phyloP scores from a whole-genome alignment of 1,140 invertebrate species.

The Pararge aegeria region DNA sequence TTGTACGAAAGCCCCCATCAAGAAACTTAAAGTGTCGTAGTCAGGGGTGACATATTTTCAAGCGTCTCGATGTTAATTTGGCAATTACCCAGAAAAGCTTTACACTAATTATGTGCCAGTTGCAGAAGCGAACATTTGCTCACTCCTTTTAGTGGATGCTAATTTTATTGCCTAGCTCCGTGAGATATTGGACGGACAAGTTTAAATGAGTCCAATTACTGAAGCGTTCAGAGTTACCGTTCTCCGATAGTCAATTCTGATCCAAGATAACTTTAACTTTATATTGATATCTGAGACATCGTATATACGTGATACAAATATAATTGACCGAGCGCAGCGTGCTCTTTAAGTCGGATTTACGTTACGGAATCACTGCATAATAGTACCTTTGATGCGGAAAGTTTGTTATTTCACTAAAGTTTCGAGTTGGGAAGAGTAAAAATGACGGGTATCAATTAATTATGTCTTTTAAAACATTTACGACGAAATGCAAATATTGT shows the following conservation, averaged over 20 bases:
- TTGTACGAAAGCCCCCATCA: neutral
- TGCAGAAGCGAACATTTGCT: conserved; percentile 19
- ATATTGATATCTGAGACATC: too few species aligned
- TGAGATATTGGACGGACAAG: conserved; percentile 22
- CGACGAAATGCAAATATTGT: too few species aligned
- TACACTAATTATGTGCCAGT: conserved; percentile 20
- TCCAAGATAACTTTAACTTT: neutral
- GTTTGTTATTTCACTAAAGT: too few species aligned
- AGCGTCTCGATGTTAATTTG: conserved; percentile 21
- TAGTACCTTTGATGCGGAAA: too few species aligned
- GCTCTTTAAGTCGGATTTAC: too few species aligned
- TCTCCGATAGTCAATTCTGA: conserved; percentile 1
- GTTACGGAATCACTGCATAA: too few species aligned
- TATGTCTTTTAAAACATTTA: too few species aligned
- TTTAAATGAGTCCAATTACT: conserved; percentile 21
- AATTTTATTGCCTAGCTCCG: conserved; percentile 27
- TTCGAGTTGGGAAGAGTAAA: too few species aligned
- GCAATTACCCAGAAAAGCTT: conserved; percentile 22
- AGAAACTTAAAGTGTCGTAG: neutral
- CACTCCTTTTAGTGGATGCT: conserved; percentile 29
- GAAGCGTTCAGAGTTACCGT: conserved; percentile 11
- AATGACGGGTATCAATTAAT: too few species aligned
- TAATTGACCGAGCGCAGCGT: too few species aligned
- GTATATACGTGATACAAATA: too few species aligned
- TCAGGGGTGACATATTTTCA: neutral